These are phyloP conservation scores for Calephelis nemesis DNA, from an alignment of 1,140 invertebrate genomes.

Conservation along the genomic window DNA sequence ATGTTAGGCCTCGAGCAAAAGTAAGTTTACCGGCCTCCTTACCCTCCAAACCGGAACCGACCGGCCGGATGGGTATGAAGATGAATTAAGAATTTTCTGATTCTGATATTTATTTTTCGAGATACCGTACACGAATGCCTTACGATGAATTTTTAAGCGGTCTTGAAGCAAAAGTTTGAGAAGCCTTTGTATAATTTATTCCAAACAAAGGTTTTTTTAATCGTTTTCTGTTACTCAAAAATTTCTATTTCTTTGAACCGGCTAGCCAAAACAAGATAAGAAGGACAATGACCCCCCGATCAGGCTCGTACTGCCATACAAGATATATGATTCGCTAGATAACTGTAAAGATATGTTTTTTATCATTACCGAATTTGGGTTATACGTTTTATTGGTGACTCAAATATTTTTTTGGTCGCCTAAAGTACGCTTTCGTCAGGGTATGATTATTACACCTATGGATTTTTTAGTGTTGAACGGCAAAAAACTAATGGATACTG, in stretches of 20 bases:
- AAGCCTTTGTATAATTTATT: neutral
- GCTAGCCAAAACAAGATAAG: conserved; percentile 50
- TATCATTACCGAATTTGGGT: conserved; percentile 56
- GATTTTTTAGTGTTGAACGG: too few relatives aligned
- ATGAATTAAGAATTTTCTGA: too few relatives aligned
- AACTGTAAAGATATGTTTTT: conserved; percentile 69
- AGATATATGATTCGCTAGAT: conserved; percentile 71
- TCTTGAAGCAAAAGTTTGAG: conserved; percentile 8
- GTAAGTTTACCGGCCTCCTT: too few relatives aligned
- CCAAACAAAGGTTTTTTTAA: conserved; percentile 25
- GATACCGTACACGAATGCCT: too few relatives aligned
- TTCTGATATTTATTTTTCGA: too few relatives aligned
- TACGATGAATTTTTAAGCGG: too few relatives aligned
- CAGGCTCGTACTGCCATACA: conserved; percentile 53
- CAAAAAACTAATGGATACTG: too few relatives aligned
- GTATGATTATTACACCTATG: neutral
- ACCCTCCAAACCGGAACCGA: too few relatives aligned
- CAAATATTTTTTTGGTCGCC: conserved; percentile 29
- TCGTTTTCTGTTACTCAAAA: conserved; percentile 35
- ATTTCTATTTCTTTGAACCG: conserved; percentile 49
- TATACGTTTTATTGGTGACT: conserved; percentile 65
- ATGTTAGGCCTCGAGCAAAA: too few relatives aligned
- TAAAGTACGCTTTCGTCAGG: neutral
- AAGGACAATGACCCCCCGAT: conserved; percentile 49
- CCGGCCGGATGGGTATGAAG: too few relatives aligned